These are phyloP conservation scores for Thumatha senex DNA, from an alignment of 2,888 invertebrate species.

Conservation along the genomic window DNA sequence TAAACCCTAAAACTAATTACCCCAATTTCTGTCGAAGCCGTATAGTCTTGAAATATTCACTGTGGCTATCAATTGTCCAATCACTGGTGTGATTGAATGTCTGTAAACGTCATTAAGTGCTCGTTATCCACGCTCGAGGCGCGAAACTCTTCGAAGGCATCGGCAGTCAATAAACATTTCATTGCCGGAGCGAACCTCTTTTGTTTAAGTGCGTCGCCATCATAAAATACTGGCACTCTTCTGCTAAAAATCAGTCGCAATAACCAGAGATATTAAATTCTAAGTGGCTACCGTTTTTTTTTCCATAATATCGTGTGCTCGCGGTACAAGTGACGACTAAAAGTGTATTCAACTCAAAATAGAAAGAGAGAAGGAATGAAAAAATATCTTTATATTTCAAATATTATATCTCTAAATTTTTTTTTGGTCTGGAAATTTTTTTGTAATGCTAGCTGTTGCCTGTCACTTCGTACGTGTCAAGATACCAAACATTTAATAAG, in stretches of 20 bases:
- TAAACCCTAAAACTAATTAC: constrained; percentile 41
- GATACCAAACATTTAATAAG: no score
- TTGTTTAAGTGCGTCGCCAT: constrained; percentile 39
- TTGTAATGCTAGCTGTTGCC: no score
- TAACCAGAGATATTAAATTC: constrained; percentile 19
- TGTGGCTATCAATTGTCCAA: constrained; percentile 53
- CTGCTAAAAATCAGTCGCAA: constrained; percentile 21
- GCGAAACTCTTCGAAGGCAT: constrained; percentile 45
- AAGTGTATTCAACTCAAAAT: neutral
- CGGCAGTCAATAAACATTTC: constrained; percentile 64
- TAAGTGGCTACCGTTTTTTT: constrained; percentile 15
- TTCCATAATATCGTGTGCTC: constrained; percentile 4
- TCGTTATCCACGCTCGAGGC: constrained; percentile 68
- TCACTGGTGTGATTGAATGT: constrained; percentile 68
- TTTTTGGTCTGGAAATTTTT: neutral
- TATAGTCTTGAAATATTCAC: constrained; percentile 45
- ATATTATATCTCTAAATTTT: neutral
- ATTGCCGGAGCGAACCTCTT: constrained; percentile 44
- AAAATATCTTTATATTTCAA: neutral
- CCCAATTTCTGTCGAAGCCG: constrained; percentile 38
- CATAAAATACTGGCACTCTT: constrained; percentile 29
- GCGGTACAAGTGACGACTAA: neutral
- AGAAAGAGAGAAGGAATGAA: neutral
- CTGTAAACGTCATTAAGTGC: constrained; percentile 64
- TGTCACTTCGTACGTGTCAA: no score